Percentiles rank a stretch among this genome's conserved stretches.
Conservation (phyloP, 2,797 vertebrate genomes). For the Gymnocypris eckloni region DNA sequence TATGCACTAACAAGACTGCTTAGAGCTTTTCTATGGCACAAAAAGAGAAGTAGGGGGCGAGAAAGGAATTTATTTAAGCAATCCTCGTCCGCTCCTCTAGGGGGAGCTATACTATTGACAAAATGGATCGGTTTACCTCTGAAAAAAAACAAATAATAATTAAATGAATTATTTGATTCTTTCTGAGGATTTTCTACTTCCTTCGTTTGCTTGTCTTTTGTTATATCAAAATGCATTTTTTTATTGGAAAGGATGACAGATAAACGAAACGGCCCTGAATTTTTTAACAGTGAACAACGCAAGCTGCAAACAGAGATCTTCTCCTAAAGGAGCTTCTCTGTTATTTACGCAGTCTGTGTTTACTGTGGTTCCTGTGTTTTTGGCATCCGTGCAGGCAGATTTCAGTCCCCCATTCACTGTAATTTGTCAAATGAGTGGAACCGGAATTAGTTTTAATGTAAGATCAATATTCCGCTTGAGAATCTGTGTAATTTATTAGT, state of each 20-base stretch:
- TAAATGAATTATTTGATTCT: conserved; percentile 1
- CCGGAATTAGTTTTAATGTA: background rate
- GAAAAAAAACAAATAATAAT: background rate
- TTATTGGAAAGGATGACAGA: conserved; percentile 5
- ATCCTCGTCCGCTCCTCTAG: conserved; percentile 33
- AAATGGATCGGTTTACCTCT: background rate
- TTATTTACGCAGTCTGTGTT: background rate
- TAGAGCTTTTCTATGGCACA: conserved; percentile 34
- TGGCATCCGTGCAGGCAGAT: background rate
- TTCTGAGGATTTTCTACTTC: conserved; percentile 34
- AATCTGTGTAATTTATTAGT: conserved; percentile 23
- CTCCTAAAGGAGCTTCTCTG: background rate
- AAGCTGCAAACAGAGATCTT: conserved; percentile 9
- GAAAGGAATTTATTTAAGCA: background rate
- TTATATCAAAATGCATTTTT: conserved; percentile 17
- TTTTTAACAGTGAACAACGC: conserved; percentile 39
- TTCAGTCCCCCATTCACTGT: background rate
- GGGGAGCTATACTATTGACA: conserved; percentile 60
- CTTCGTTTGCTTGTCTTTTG: conserved; percentile 37
- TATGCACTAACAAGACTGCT: conserved; percentile 49
- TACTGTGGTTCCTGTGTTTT: background rate
- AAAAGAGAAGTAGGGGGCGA: background rate
- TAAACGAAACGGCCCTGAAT: conserved; percentile 34
- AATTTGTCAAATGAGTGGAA: conserved; percentile 38
- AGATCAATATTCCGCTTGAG: conserved; percentile 24